Evolutionary conservation across 2,888 invertebrate genomes (phyloP), one percentile per base, ranked within the genome.

Genomic region (Asteroscopus sphinx): DNA sequence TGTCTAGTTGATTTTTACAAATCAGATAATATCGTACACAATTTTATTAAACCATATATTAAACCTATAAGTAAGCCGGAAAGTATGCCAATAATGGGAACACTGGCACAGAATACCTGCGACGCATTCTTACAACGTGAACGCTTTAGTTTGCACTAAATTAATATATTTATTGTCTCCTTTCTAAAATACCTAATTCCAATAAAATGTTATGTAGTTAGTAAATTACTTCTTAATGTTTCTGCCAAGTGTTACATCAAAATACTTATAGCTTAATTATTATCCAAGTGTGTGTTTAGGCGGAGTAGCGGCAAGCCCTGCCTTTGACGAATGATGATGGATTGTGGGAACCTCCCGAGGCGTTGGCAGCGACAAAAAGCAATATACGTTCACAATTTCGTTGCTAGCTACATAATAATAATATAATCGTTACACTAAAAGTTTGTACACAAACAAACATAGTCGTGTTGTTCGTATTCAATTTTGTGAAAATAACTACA

Each of bases 321-420:
- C 57, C 52, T 69, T 76, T 85, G 85, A 86, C 75, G 81, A 77
- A 86, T 83, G 79, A 81, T 86, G 86, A 86, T 73, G 62, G 79
- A 86, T 81, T 68, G 75, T 77, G 79, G 60, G 79, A 81, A 80
- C 62, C 54, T 56, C 36, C 40, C 53, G 49, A 48, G 64, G 55
- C 48, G 51, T 13, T 59, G 54, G 58, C 45, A 68, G 53, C 59
- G 58, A 49, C 71, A 75, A 77, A 68, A 70, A 74, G 63, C 69
- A 71, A 71, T 68, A 60, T 53, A 57, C 30, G 17, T 52, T 13
- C 26, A 37, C 42, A 36, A 49, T 63, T 65, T 55, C 33, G 48
- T 49, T 59, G 42, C 48, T 61, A 45, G 46, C 63, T 68, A 35
- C 35, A 61, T 47, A n/a, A n/a, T n/a, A n/a, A n/a, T n/a, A n/a